phyloP scores from a whole-genome alignment of 2,888 invertebrate genomes.

The Eupithecia vulgata region DNA sequence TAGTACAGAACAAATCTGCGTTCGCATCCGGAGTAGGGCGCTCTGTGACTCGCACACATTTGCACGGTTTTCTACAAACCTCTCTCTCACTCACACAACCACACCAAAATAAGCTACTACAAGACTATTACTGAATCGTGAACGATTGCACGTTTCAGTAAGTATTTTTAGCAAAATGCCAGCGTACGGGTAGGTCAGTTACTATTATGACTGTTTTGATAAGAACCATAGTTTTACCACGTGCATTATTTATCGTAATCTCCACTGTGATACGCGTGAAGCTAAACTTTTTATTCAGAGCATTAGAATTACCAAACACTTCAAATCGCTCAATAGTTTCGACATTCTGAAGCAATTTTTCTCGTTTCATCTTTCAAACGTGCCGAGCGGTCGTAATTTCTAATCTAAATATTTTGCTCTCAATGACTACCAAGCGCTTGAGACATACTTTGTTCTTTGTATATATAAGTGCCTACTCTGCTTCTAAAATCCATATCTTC shows the following conservation, averaged over 20 bases:
- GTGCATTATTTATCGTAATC: constrained; percentile 21
- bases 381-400: constrained; percentile 36
- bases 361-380: constrained; percentile 29
- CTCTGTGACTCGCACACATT: constrained; percentile 57
- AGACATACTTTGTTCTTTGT: constrained; percentile 37
- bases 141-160: constrained; percentile 70
- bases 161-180: constrained; percentile 76
- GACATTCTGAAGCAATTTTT: constrained; percentile 30
- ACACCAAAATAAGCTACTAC: constrained; percentile 39
- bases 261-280: neutral
- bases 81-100: constrained; percentile 56
- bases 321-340: constrained; percentile 26
- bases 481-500: constrained; percentile 35
- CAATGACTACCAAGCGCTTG: constrained; percentile 32
- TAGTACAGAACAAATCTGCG: constrained; percentile 77
- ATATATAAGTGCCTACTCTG: constrained; percentile 26
- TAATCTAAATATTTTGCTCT: constrained; percentile 39
- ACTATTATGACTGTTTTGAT: constrained; percentile 73
- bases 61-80: constrained; percentile 62
- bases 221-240: constrained; percentile 49
- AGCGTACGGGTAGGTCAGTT: constrained; percentile 79
- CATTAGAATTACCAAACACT: constrained; percentile 3
- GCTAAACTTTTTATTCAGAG: constrained; percentile 9
- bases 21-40: constrained; percentile 81
- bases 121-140: constrained; percentile 65